These are phyloP conservation scores for Melanotaenia duboulayi DNA, from an alignment of 2,113 vertebrate species.

Conservation along the genomic window DNA sequence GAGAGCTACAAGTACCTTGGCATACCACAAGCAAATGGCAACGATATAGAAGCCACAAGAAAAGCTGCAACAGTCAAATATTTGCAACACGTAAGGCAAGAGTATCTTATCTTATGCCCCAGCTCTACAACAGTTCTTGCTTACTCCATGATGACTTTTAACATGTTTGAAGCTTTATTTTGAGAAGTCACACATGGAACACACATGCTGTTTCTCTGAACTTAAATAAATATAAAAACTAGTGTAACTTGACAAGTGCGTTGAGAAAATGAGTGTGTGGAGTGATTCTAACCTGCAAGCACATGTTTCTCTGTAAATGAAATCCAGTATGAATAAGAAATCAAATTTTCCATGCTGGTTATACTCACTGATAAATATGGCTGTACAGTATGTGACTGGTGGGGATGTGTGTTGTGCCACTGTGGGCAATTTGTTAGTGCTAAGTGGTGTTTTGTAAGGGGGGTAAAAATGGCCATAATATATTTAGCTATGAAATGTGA, in stretches of 20 bases:
- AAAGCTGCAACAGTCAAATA: too few species aligned
- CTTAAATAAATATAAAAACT: not conserved
- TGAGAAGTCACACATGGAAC: too few species aligned
- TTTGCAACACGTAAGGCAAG: too few species aligned
- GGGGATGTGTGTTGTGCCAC: slow-evolving; percentile 15
- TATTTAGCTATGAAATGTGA: too few species aligned
- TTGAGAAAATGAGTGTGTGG: slow-evolving; percentile 23
- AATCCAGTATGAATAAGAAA: slow-evolving; percentile 11
- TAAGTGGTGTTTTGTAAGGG: slow-evolving; percentile 32
- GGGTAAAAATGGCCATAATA: too few species aligned
- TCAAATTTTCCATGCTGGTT: slow-evolving; percentile 11
- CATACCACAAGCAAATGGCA: too few species aligned
- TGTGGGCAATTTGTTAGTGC: slow-evolving; percentile 21
- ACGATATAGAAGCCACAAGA: too few species aligned
- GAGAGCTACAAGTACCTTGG: too few species aligned
- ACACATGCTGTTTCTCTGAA: not conserved
- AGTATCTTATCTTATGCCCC: too few species aligned
- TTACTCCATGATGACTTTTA: too few species aligned
- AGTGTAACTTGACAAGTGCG: slow-evolving; percentile 17
- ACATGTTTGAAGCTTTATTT: too few species aligned
- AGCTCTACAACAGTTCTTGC: too few species aligned
- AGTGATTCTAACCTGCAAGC: slow-evolving; percentile 5
- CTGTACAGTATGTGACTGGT: not conserved
- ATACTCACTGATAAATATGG: slow-evolving; percentile 5
- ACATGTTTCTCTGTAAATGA: slow-evolving; percentile 9